Base-by-base conservation (phyloP, 2,888 invertebrate species). In the Dicranocentrus wangi region DNA sequence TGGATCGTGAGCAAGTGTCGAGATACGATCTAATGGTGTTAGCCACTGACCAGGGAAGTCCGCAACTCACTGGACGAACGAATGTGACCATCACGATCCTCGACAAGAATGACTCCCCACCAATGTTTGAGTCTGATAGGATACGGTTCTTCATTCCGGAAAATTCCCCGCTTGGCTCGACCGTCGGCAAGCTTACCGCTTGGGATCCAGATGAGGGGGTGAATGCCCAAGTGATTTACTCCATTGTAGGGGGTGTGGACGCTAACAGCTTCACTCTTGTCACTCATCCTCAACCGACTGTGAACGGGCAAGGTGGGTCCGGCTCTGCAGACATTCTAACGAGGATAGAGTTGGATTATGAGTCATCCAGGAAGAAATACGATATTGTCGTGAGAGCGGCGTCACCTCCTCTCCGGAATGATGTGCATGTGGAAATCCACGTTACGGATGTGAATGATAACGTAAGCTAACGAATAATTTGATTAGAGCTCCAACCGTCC, bases 391-490 rank as follows among this genome's bases (percentile, higher is more conserved):
- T 99, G 2, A 90, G 97, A 72, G 99, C 99, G 0, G 94, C 96
- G 0, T 97, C 97, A 84, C 94, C 95, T 0, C 97, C 97, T 0
- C 89, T 97, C 3, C 92, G 97, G 87, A 95, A 94, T 84, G 96
- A 97, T 88, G 96, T 95, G 1, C 92, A 94, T 86, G 94, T 98
- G 0, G 95, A 95, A 88, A 93, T 98, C 42, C 89, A 95, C 3
- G 95, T 98, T 0, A 95, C 95, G 0, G 98, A 98, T 88, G 94
- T 96, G 0, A 97, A 99, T 88, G 99, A 99, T 88, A 98, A 99
- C 88, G 94, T 95, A 79, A 72, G 80, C 55, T 23, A n/a, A n/a
- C n/a, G n/a, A n/a, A n/a, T n/a, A 15, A 55, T 53, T 43, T 42
- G 19, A 43, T 28, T 17, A n/a, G 66, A 55, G 39, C n/a, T 19